A percentile compares a stretch with the other conserved stretches of the same genome.
phyloP scores from a whole-genome alignment of 1,140 invertebrate species.

The Drosophila fuyamai region DNA sequence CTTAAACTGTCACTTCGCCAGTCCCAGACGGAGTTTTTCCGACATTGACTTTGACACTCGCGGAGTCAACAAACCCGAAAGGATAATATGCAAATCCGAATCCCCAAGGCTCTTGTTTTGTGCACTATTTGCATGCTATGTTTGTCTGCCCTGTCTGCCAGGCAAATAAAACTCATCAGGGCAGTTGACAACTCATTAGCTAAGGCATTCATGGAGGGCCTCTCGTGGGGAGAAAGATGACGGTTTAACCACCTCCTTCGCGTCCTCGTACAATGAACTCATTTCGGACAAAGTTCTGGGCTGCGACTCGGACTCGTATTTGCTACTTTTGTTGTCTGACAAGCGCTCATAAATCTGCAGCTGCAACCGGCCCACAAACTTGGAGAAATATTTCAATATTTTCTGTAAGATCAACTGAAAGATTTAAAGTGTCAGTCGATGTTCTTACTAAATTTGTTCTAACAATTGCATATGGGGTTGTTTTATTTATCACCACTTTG shows the following conservation, averaged over 20 bases:
- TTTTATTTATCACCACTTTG: too few relatives aligned
- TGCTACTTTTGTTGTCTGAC: conserved; percentile 56
- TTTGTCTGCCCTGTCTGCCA: conserved; percentile 37
- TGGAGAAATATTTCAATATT: neutral
- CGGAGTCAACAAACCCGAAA: conserved; percentile 39
- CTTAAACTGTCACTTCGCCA: conserved; percentile 45
- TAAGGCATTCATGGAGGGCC: conserved; percentile 11
- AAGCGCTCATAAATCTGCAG: conserved; percentile 73
- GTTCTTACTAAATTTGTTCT: too few relatives aligned
- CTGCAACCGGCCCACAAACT: conserved; percentile 17
- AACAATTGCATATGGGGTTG: too few relatives aligned
- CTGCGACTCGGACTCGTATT: conserved; percentile 32
- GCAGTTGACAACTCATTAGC: conserved; percentile 78
- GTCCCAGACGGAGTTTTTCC: conserved; percentile 23
- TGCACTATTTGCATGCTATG: conserved; percentile 16
- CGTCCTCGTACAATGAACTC: conserved; percentile 64
- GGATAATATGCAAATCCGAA: conserved; percentile 65
- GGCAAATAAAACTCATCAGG: conserved; percentile 54
- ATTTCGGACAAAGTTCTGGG: conserved; percentile 44
- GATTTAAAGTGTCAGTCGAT: neutral
- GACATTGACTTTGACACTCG: conserved; percentile 57
- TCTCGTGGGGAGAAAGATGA: conserved; percentile 3
- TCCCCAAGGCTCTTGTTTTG: conserved; percentile 8
- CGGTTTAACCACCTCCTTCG: conserved; percentile 24
- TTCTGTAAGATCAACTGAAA: neutral